Percentiles rank a stretch among this genome's conserved stretches.
phyloP scores from a whole-genome alignment of 2,113 vertebrate species.

The Crotalus viridis region DNA sequence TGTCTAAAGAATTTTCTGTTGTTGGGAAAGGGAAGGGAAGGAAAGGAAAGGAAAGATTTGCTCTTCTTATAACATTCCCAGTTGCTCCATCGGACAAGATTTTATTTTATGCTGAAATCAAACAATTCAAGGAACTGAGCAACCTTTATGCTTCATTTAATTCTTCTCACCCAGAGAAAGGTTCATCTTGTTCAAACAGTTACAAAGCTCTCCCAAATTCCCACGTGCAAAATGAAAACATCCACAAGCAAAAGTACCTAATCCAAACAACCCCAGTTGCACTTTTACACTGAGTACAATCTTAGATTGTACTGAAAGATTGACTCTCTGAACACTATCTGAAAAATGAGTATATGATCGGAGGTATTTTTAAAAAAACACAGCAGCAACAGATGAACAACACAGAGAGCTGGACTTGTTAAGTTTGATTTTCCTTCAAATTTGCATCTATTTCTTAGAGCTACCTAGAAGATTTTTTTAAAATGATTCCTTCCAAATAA shows the following conservation, averaged over 20 bases:
- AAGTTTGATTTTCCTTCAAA: background rate
- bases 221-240: background rate
- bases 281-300: background rate
- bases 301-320: background rate
- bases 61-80: background rate
- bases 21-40: background rate
- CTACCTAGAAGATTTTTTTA: background rate
- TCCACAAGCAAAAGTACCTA: background rate
- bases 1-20: background rate
- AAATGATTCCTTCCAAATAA: background rate
- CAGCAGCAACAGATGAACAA: background rate
- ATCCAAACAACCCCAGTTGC: background rate
- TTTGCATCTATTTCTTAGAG: background rate
- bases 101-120: background rate
- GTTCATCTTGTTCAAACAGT: background rate
- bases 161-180: background rate
- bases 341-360: background rate
- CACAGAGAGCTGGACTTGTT: background rate
- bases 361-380: background rate
- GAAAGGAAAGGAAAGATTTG: background rate
- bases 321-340: background rate
- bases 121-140: accelerated
- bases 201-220: background rate
- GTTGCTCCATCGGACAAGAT: background rate
- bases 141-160: background rate